phyloP scores from a whole-genome alignment of 23 tunicate genomes.

The Phallusia fumigata region DNA sequence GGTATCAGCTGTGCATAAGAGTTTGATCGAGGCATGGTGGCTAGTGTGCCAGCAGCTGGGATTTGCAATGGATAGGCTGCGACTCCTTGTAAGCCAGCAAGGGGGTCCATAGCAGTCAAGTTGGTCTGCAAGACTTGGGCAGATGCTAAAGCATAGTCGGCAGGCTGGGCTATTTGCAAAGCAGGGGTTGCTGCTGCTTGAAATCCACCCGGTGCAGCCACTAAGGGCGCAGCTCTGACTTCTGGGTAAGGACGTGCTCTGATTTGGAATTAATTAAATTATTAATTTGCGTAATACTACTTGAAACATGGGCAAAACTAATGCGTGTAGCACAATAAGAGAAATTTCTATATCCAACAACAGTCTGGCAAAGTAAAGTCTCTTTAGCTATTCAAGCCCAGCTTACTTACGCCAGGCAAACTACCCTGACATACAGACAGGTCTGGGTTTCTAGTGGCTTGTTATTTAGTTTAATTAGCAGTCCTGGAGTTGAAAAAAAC shows the following conservation, averaged over 20 bases:
- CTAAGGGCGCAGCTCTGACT: conserved; percentile 55
- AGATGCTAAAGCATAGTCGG: conserved; percentile 37
- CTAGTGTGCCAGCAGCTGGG: conserved; percentile 8
- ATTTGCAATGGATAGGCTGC: conserved; percentile 12
- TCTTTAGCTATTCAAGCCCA: too few relatives aligned
- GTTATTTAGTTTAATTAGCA: too few relatives aligned
- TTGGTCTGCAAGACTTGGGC: conserved; percentile 42
- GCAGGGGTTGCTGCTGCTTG: conserved; percentile 28
- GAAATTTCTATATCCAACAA: too few relatives aligned
- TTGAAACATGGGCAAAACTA: too few relatives aligned
- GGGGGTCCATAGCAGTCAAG: conserved; percentile 31
- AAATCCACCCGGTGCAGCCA: conserved; percentile 48
- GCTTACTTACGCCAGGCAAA: too few relatives aligned
- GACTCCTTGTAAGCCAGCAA: conserved; percentile 2
- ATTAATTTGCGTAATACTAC: background rate
- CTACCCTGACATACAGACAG: too few relatives aligned
- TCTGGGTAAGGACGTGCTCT: conserved; percentile 88
- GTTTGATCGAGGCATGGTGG: background rate
- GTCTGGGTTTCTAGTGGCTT: too few relatives aligned
- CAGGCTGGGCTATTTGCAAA: conserved; percentile 54
- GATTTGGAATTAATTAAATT: background rate
- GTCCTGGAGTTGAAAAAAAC: too few relatives aligned
- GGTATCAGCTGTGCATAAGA: background rate
- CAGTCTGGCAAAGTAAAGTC: too few relatives aligned
- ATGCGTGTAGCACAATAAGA: too few relatives aligned